Conservation (phyloP, 1,140 invertebrate genomes). For the Phymastichus coffea region DNA sequence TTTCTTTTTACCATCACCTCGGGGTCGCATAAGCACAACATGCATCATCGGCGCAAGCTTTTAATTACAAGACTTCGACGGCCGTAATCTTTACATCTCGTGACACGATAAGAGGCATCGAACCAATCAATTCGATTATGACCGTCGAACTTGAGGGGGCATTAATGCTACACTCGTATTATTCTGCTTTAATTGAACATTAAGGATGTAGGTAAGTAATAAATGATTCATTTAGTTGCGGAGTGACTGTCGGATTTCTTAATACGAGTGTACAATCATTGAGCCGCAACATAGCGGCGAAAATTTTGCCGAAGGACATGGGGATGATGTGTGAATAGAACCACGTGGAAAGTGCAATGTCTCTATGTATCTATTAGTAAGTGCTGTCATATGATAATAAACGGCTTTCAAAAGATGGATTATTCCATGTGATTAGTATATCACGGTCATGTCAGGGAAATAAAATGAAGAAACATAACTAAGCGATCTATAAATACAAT, state of each 20-base stretch:
- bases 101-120: no score
- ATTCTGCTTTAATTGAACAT: background rate
- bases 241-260: background rate
- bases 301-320: conserved; percentile 23
- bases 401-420: background rate
- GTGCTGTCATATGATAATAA: no score
- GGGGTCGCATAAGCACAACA: conserved; percentile 56
- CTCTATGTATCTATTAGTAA: no score
- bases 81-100: background rate
- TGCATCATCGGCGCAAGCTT: conserved; percentile 60
- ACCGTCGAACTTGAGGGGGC: conserved; percentile 4
- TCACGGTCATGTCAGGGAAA: conserved; percentile 28
- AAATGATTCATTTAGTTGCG: background rate
- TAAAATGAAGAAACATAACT: conserved; percentile 35
- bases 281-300: conserved; percentile 2
- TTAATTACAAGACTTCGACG: conserved; percentile 37
- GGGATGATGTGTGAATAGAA: no score
- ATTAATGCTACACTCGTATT: conserved; percentile 14
- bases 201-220: background rate
- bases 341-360: no score
- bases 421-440: background rate
- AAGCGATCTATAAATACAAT: conserved; percentile 57
- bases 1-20: conserved; percentile 52
- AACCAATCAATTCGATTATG: no score
- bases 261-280: conserved; percentile 5